Evolutionary conservation across 2,113 vertebrate species (phyloP), one percentile per base, ranked within the genome.

Genomic region (Tupaia tana): DNA sequence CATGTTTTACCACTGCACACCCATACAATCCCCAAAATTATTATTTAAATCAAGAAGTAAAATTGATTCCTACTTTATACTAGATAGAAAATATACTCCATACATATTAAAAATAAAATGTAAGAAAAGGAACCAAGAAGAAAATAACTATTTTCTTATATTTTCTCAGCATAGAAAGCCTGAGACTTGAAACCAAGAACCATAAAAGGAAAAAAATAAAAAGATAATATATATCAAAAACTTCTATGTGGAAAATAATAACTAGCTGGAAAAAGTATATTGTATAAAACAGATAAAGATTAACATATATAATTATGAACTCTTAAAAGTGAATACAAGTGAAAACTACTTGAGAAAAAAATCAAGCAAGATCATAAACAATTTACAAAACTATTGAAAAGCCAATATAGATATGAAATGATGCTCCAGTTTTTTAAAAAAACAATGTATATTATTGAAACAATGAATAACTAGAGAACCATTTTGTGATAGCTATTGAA

Each of bases 71-170:
- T 82, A 59, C 4, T 29, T 71, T 75, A 81, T 1, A 81, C 18
- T 43, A 93, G 29, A 95, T 13, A 78, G 18, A 93, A 95, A 97
- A 84, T 77, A 95, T 27, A 94, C 54, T 63, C 34, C 6, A 87
- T 18, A 79, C 1, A 86, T 9, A 96, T 61, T 56, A 90, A 86
- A 94, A 86, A 77, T 87, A 63, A 89, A 89, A 67, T 52, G 58
- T 79, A 16, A 71, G 81, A 58, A 91, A 59, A 82, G 5, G 22
- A 74, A 75, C 9, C 18, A 61, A 27, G 43, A 92, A 73, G 8
- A 88, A 86, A 90, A 87, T 61, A 93, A 93, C 24, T 87, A 63
- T 86, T 71, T 9, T 27, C 58, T 63, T 67, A 79, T 3, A 70
- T 82, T 78, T 86, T 24, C 24, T 77, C 34, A 69, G 67, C 27